Base-by-base conservation (phyloP, 2,888 invertebrate genomes). In the Amaurobius ferox region DNA sequence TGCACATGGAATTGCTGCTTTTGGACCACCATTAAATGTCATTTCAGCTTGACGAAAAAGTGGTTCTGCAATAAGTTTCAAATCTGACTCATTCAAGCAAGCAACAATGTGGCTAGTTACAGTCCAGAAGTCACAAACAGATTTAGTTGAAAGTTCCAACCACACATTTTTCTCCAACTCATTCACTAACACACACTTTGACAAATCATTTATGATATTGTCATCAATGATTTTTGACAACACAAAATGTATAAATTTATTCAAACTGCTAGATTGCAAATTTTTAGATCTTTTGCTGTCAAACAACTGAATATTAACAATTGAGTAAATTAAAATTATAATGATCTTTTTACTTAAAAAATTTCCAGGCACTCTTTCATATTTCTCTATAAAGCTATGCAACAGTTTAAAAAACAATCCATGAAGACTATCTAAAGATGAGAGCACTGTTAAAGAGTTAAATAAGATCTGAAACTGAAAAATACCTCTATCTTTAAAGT, bases 51-150 rank as follows among this genome's bases (percentile, higher is more conserved):
- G 40, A n/a, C 72, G 66, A 39, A 40, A 48, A 40, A 85, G 55
- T 29, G 61, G 55, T 23, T 32, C 19, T 13, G 66, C 11, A 30
- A 85, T 26, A 66, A n/a, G 35, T 19, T 28, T 7, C 0, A 71
- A 19, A 13, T 85, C 61, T 32, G 30, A 13, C 29, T 16, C n/a
- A 7, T 28, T n/a, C 9, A 70, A 64, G 29, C 19, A 44, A 32
- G 19, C 0, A 29, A 76, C 44, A 9, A 71, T 30, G 16, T 23
- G 16, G 9, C 32, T 62, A 29, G 30, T 39, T 29, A 61, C 23
- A 35, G 62, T n/a, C 83, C 83, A 85, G 48, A 85, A 72, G 26
- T 85, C 40, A 48, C 77, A 55, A 29, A 85, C n/a, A 11, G 77
- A 66, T 16, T 72, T 39, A 23, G 62, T 30, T 1, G 72, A 29